Evolutionary conservation across 2,797 vertebrate species (phyloP).

Genomic region (Melanogrammus aeglefinus): DNA sequence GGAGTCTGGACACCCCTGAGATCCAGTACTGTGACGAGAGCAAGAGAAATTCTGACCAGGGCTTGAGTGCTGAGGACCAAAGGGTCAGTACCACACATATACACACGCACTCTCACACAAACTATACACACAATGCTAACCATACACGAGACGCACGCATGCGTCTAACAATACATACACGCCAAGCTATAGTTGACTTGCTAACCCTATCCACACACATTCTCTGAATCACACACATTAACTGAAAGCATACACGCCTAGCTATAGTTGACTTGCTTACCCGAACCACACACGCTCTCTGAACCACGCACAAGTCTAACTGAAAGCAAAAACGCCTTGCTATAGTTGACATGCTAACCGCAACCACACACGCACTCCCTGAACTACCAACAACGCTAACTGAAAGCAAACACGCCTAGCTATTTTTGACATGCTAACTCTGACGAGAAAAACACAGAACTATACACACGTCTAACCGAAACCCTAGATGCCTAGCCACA

Average conservation of each 20-base stretch:
- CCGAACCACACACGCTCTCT: too few relatives aligned
- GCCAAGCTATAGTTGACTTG: not conserved
- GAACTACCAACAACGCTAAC: too few relatives aligned
- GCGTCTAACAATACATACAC: not conserved
- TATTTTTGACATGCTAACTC: not conserved
- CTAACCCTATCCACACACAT: not conserved
- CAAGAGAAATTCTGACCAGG: slow-evolving; percentile 80
- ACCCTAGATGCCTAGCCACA: not conserved
- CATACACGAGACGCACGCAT: not conserved
- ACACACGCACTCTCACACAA: not conserved
- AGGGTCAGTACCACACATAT: slow-evolving; percentile 74
- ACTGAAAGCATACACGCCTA: not conserved
- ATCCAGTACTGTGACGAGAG: slow-evolving; percentile 96
- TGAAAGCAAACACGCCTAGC: too few relatives aligned
- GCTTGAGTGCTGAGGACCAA: slow-evolving; percentile 87
- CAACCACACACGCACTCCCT: not conserved
- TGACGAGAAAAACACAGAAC: not conserved
- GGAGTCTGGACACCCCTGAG: slow-evolving; percentile 87
- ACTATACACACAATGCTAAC: not conserved
- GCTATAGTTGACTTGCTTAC: not conserved
- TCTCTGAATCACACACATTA: not conserved
- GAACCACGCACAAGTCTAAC: too few relatives aligned
- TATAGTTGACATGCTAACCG: not conserved
- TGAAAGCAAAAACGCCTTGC: too few relatives aligned
- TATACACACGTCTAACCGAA: not conserved